Conservation (phyloP, 2,888 invertebrate genomes). For the Leptopilina syphax region DNA sequence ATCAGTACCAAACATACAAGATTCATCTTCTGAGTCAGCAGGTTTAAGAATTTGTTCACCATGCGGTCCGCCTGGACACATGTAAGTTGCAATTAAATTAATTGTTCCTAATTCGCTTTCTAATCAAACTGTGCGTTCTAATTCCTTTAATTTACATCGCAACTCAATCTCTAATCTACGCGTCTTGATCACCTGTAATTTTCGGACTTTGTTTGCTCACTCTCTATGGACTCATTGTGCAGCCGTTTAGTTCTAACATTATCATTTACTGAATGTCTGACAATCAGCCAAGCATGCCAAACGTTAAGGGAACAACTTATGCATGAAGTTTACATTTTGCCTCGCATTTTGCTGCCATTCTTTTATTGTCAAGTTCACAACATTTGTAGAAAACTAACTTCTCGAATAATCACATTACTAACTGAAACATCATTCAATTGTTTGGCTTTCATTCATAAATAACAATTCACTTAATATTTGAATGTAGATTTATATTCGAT, state of each 20-base stretch:
- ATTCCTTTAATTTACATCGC: conserved; percentile 19
- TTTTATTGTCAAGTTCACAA: not conserved
- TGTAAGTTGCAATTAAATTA: conserved; percentile 63
- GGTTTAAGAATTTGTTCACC: conserved; percentile 64
- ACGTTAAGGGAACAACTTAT: conserved; percentile 25
- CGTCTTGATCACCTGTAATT: conserved; percentile 6
- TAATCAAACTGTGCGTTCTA: not conserved
- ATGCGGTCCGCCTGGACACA: conserved; percentile 67
- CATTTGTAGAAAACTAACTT: not conserved
- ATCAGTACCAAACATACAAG: conserved; percentile 74
- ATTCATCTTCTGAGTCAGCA: conserved; percentile 68
- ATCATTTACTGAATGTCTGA: conserved; percentile 30
- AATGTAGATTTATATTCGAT: no score
- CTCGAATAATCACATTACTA: not conserved
- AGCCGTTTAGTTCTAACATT: conserved; percentile 27
- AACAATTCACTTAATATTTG: no score
- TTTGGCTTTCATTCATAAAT: not conserved
- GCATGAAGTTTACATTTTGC: conserved; percentile 15
- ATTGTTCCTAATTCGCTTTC: conserved; percentile 33
- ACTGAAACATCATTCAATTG: conserved; percentile 5
- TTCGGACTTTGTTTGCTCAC: conserved; percentile 24
- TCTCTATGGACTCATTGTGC: conserved; percentile 18
- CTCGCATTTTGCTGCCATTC: not conserved
- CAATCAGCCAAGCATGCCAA: conserved; percentile 24
- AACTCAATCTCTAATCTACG: conserved; percentile 21